These are phyloP conservation scores for Noturus placidus DNA, from an alignment of 2,113 vertebrate species.

Conservation along the genomic window DNA sequence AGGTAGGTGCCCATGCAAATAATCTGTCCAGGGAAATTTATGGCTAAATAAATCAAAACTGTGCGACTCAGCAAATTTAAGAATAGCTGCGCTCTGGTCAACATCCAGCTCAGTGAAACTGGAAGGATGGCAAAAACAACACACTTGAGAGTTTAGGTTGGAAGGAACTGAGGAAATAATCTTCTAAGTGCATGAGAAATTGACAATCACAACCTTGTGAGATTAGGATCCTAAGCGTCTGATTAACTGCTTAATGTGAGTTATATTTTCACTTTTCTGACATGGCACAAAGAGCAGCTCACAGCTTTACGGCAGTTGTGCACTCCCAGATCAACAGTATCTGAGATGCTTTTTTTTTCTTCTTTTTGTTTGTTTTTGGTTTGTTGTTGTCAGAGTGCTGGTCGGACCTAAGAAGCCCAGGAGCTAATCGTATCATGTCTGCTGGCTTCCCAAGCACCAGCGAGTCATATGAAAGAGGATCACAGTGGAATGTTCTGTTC, in stretches of 20 bases:
- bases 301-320: neutral
- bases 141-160: constrained; percentile 27
- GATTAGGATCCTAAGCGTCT: constrained; percentile 29
- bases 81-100: constrained; percentile 32
- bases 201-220: constrained; percentile 15
- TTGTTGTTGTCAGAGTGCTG: constrained; percentile 42
- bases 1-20: constrained; percentile 31
- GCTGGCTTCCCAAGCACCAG: constrained; percentile 72
- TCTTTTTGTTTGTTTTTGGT: constrained; percentile 40
- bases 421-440: constrained; percentile 75
- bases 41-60: constrained; percentile 42
- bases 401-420: constrained; percentile 66
- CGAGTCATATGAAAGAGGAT: constrained; percentile 80
- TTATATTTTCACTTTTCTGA: constrained; percentile 38
- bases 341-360: no score
- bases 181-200: constrained; percentile 28
- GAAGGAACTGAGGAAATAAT: constrained; percentile 27
- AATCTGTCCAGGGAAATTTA: constrained; percentile 35
- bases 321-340: neutral
- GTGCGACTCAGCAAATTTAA: constrained; percentile 38
- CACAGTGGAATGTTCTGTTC: constrained; percentile 83
- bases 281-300: constrained; percentile 11
- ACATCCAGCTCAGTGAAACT: constrained; percentile 34
- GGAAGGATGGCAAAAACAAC: constrained; percentile 47
- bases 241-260: constrained; percentile 50